phyloP scores from a whole-genome alignment of 2,888 invertebrate genomes.

The Drymonia ruficornis region DNA sequence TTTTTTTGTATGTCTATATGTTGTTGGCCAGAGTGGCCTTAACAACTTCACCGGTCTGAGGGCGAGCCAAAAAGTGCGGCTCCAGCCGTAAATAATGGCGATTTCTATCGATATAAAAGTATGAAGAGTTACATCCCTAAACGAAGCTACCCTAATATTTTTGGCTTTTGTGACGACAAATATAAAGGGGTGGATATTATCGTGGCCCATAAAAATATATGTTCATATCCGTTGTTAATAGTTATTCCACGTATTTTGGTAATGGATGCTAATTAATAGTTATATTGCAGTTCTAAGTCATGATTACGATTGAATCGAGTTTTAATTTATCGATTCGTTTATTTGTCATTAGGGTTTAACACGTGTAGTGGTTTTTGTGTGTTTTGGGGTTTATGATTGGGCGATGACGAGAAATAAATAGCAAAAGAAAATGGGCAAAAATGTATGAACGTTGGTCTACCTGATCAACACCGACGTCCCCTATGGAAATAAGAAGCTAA shows the following conservation, averaged over 20 bases:
- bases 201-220: conserved; percentile 38
- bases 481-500: too few relatives aligned
- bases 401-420: too few relatives aligned
- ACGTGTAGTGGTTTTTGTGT: too few relatives aligned
- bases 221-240: conserved; percentile 42
- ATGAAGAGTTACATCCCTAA: conserved; percentile 5
- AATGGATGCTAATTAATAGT: conserved; percentile 5
- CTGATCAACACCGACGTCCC: too few relatives aligned
- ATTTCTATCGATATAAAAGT: background rate
- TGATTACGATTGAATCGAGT: background rate
- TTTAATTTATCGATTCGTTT: background rate
- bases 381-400: too few relatives aligned
- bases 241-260: background rate
- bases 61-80: too few relatives aligned
- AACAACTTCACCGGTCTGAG: too few relatives aligned
- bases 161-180: conserved; percentile 41
- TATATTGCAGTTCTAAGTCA: background rate
- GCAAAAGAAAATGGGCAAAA: too few relatives aligned
- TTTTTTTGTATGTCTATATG: too few relatives aligned
- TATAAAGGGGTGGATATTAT: conserved; percentile 39
- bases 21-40: too few relatives aligned
- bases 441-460: too few relatives aligned
- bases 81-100: too few relatives aligned
- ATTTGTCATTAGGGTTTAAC: background rate
- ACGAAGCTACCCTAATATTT: conserved; percentile 41